These are phyloP conservation scores for Poecilia wingei DNA, from an alignment of 2,797 vertebrate species.

Conservation along the genomic window DNA sequence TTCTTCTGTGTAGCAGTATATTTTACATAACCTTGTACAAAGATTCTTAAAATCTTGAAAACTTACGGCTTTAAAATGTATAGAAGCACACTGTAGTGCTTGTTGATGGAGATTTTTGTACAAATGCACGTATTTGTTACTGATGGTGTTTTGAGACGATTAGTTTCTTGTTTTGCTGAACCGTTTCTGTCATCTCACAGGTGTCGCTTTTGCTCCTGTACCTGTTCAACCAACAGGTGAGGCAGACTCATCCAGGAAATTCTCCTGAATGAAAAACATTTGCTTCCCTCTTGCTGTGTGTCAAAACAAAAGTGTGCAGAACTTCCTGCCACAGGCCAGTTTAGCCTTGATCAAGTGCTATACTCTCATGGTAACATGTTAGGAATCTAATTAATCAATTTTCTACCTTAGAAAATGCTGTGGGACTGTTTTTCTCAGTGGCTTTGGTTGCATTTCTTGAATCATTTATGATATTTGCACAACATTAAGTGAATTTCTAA, in stretches of 20 bases:
- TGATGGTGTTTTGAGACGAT: background rate
- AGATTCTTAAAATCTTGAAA: background rate
- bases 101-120: background rate
- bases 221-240: slow-evolving; percentile 44
- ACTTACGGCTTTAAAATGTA: background rate
- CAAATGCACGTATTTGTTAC: background rate
- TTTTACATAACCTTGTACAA: background rate
- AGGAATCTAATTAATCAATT: background rate
- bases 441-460: no score
- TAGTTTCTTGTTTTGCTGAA: slow-evolving; percentile 6
- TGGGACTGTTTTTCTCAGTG: no score
- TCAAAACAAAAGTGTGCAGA: background rate
- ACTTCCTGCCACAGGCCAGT: background rate
- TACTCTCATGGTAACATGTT: background rate
- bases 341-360: background rate
- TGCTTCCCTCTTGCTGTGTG: background rate
- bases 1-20: background rate
- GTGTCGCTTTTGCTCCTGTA: slow-evolving; percentile 9
- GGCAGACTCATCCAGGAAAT: background rate
- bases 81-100: background rate
- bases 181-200: slow-evolving; percentile 22
- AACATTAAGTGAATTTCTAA: no score
- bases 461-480: no score
- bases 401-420: no score
- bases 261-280: background rate